phyloP scores from a whole-genome alignment of 2,113 vertebrate genomes.

The Charina bottae region DNA sequence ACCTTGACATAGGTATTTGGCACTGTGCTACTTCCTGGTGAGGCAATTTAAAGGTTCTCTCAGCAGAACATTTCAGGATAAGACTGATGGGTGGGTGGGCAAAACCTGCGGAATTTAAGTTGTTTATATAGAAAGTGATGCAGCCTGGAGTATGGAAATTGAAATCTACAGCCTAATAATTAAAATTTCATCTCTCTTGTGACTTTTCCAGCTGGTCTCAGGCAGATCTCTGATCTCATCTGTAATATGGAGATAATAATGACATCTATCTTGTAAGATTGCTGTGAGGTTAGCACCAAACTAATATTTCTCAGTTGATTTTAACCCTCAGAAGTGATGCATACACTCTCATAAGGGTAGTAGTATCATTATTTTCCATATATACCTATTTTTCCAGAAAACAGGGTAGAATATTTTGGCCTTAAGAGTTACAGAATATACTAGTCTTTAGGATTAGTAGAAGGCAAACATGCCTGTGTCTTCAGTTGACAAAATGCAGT shows the following conservation, averaged over 20 bases:
- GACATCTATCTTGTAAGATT: background rate
- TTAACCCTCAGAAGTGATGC: background rate
- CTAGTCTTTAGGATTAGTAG: background rate
- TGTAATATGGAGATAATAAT: background rate
- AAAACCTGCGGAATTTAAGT: background rate
- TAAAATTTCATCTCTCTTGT: background rate
- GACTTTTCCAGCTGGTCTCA: background rate
- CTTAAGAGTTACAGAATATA: background rate
- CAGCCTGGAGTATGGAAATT: background rate
- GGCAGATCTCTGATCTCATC: background rate
- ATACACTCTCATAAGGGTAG: background rate
- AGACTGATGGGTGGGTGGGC: background rate
- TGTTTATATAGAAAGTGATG: background rate
- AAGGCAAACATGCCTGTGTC: background rate
- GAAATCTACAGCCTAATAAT: background rate
- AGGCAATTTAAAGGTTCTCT: background rate
- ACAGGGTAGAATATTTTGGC: background rate
- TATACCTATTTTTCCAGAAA: background rate
- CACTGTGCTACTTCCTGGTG: background rate
- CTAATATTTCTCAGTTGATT: background rate
- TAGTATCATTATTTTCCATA: background rate
- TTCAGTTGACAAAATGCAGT: background rate
- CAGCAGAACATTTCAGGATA: background rate
- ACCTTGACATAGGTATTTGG: background rate
- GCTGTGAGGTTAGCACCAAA: background rate